These are phyloP conservation scores for Trogon melanurus DNA, from an alignment of 2,113 vertebrate species.

Conservation along the genomic window DNA sequence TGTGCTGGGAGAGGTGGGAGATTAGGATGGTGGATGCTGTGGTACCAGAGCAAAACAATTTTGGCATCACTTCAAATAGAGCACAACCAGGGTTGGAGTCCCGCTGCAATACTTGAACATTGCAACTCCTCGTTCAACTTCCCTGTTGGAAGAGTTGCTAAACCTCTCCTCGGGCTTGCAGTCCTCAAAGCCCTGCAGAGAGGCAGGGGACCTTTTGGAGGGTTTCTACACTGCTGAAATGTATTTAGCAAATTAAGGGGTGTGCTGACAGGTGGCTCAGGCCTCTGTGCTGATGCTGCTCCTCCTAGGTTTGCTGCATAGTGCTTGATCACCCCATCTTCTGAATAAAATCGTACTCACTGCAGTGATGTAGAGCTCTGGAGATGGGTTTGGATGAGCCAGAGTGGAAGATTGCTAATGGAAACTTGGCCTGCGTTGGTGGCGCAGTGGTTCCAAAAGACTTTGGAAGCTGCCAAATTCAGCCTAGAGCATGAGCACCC, in stretches of 20 bases:
- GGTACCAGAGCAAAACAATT: background rate
- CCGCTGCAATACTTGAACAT: background rate
- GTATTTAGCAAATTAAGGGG: background rate
- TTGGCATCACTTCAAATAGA: background rate
- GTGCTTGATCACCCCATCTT: background rate
- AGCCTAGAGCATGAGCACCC: background rate
- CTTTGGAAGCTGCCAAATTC: background rate
- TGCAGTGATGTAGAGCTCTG: background rate
- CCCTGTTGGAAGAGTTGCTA: background rate
- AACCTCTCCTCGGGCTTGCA: background rate
- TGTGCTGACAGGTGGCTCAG: background rate
- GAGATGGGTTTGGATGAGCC: background rate
- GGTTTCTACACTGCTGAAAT: background rate
- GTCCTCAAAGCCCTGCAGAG: background rate
- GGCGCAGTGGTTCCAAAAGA: background rate
- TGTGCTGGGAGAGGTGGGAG: background rate
- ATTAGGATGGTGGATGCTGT: background rate
- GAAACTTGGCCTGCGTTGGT: background rate
- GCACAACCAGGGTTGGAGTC: background rate
- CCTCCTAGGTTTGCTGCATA: background rate
- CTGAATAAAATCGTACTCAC: background rate
- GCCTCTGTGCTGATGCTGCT: background rate
- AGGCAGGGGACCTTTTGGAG: background rate
- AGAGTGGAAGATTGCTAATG: background rate
- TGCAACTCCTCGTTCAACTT: background rate